phyloP scores from a whole-genome alignment of 2,113 vertebrate species.

The Salvelinus fontinalis region DNA sequence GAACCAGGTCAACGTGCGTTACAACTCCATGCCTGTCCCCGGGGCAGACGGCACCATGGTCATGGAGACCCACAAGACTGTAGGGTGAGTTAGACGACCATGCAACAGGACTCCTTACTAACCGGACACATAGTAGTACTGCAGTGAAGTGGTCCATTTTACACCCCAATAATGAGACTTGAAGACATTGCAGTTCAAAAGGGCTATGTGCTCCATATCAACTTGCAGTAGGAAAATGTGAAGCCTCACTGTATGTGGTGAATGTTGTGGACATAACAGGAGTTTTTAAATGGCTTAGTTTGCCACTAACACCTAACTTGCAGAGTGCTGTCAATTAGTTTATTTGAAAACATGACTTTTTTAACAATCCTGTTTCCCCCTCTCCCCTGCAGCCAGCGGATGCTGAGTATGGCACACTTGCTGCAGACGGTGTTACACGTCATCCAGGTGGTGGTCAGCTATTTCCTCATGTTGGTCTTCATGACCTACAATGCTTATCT shows the following conservation, averaged over 20 bases:
- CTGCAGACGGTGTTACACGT: slow-evolving; percentile 90
- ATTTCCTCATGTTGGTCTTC: slow-evolving; percentile 97
- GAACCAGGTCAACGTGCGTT: slow-evolving; percentile 96
- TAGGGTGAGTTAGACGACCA: slow-evolving; percentile 80
- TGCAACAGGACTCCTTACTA: background rate
- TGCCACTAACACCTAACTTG: too few species aligned
- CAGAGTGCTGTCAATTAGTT: too few species aligned
- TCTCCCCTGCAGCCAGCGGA: slow-evolving; percentile 82
- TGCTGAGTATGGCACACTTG: slow-evolving; percentile 91
- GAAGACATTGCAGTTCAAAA: too few species aligned
- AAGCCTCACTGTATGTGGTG: too few species aligned
- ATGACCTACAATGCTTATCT: slow-evolving; percentile 98
- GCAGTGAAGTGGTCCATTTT: background rate
- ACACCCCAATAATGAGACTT: background rate
- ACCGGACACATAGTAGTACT: background rate
- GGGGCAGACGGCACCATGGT: slow-evolving; percentile 91
- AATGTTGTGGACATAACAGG: too few species aligned
- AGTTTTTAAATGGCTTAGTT: too few species aligned
- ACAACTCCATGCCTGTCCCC: slow-evolving; percentile 97
- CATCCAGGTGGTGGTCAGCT: slow-evolving; percentile 94
- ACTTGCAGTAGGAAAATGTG: too few species aligned
- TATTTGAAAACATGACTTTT: background rate
- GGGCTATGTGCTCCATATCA: too few species aligned
- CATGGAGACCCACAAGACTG: slow-evolving; percentile 98
- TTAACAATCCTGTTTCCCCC: slow-evolving; percentile 7